Base-by-base conservation (phyloP, 2,113 vertebrate genomes). In the Dipodomys stephensi region DNA sequence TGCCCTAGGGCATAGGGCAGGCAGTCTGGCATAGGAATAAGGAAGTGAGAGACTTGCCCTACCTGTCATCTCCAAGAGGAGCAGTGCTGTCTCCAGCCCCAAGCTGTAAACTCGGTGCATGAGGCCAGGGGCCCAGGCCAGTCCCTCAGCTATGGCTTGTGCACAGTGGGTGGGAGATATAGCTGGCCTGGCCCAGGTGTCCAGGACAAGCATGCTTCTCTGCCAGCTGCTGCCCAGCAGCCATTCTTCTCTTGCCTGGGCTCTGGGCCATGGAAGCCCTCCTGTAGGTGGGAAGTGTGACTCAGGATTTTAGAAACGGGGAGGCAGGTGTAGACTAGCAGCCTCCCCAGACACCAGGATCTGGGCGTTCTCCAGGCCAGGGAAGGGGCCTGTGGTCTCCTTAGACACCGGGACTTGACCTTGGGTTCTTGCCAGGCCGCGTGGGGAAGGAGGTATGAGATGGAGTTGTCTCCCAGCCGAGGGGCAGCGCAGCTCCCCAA, bases 331-430 rank as follows among this genome's bases (percentile, higher is more conserved):
- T 83, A 27, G 84, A 39, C 83, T 49, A 2, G 28, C 12, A 30
- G 1, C 16, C 72, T 67, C 27, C 71, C 35, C 10, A 6, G 28
- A 19, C 39, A 2, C 12, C 64, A 73, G 74, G 8, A 35, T 35
- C 53, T 1, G 0, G 18, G 46, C 12, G 32, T 6, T 1, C 5
- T 19, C 67, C 68, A 16, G 53, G 16, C 0, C 0, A 2, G 0
- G 15, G n/a, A 83, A 53, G 87, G 60, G 78, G 28, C 68, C 80
- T 12, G 13, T n/a, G 30, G 68, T 27, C 49, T 35, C 44, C 27
- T 4, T 9, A 16, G 65, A 35, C 76, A 64, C 30, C 7, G 20
- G 23, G 25, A 28, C 30, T 23, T 72, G 80, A 71, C 79, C 84
- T 27, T 77, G n/a, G 73, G 20, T 30, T 77, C 18, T 35, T 44